A percentile compares a stretch with the other conserved stretches of the same genome.
Evolutionary conservation across 92 coral and sea anemone species (phyloP).

Genomic region (Pocillopora meandrina): DNA sequence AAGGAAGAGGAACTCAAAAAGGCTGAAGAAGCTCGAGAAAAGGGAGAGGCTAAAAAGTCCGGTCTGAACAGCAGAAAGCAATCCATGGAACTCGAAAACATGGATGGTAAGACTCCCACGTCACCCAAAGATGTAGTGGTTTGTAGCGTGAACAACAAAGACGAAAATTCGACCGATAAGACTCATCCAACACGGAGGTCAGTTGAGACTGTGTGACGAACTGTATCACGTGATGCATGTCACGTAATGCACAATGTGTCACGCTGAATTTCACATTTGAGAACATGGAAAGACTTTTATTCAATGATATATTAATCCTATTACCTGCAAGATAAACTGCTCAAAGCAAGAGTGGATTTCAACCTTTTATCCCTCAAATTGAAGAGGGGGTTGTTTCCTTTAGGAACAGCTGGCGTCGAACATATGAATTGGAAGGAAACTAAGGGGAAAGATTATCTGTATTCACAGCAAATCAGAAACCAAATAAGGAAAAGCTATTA

Average conservation of each 20-base stretch:
- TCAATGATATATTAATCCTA: background rate
- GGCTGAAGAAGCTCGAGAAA: slow-evolving; percentile 77
- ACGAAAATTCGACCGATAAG: slow-evolving; percentile 59
- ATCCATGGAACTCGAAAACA: slow-evolving; percentile 32
- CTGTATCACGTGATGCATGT: background rate
- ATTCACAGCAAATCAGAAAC: background rate
- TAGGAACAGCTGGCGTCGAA: background rate
- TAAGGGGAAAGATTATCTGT: background rate
- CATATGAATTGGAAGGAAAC: background rate
- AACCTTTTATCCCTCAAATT: background rate
- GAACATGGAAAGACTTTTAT: slow-evolving; percentile 14
- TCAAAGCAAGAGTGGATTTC: background rate
- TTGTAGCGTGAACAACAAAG: slow-evolving; percentile 74
- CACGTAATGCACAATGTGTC: too few relatives aligned
- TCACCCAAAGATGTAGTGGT: slow-evolving; percentile 68
- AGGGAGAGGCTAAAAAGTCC: slow-evolving; percentile 29
- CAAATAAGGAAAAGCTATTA: background rate
- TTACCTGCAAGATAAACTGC: slow-evolving; percentile 11
- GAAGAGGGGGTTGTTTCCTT: background rate
- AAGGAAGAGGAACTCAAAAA: slow-evolving; percentile 83
- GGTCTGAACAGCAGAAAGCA: slow-evolving; percentile 47
- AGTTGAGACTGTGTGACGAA: background rate
- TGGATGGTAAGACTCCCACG: slow-evolving; percentile 45
- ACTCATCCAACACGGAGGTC: slow-evolving; percentile 61
- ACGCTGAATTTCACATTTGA: slow-evolving; percentile 13